phyloP scores from a whole-genome alignment of 2,113 vertebrate genomes.

The Passerina amoena region DNA sequence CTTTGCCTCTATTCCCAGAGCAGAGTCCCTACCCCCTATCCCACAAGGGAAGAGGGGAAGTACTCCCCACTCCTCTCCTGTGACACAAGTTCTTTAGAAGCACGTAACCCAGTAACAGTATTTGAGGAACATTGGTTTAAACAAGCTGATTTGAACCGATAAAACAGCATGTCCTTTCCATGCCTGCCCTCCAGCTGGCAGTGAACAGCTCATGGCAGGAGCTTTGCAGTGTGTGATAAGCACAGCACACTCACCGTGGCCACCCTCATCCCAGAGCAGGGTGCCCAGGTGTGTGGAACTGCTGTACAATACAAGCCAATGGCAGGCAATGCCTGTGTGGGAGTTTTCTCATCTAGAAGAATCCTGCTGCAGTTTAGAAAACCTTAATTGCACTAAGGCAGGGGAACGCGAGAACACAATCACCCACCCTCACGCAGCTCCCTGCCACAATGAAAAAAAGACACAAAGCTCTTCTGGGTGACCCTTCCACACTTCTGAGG shows the following conservation, averaged over 20 bases:
- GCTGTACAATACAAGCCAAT: background rate
- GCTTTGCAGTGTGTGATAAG: background rate
- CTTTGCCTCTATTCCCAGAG: background rate
- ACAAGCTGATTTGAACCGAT: background rate
- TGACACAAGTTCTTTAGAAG: background rate
- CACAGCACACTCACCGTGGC: background rate
- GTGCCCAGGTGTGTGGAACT: background rate
- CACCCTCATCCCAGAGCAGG: background rate
- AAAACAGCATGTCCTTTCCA: background rate
- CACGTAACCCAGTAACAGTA: background rate
- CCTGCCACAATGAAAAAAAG: background rate
- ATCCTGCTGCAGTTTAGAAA: background rate
- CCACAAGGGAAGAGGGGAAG: accelerated
- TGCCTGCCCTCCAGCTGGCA: accelerated
- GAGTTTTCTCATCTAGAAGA: background rate
- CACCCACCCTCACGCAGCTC: accelerated
- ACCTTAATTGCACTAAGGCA: background rate
- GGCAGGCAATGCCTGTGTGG: accelerated
- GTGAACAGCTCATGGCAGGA: background rate
- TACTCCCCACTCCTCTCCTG: background rate
- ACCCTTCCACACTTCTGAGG: background rate
- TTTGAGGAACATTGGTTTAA: background rate
- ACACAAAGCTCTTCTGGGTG: background rate
- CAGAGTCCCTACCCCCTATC: accelerated
- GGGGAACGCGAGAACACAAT: accelerated